Conservation (phyloP, 2,797 vertebrate species). For the Allobates femoralis region DNA sequence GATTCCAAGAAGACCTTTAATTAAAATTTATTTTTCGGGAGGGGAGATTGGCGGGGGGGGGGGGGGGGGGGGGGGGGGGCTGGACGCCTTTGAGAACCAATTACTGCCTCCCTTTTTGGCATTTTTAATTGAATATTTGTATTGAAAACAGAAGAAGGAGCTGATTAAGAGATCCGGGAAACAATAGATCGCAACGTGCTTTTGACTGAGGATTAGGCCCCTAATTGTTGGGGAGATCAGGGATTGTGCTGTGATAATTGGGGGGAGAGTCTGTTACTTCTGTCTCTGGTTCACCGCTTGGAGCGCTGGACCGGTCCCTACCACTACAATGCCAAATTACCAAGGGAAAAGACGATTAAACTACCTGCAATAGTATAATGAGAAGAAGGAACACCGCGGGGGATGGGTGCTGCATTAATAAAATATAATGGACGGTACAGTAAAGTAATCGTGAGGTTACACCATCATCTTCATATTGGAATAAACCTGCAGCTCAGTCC, state of each 20-base stretch:
- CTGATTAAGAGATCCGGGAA: conserved; percentile 66
- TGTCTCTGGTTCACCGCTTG: conserved; percentile 41
- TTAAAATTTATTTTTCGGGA: conserved; percentile 56
- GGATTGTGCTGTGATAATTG: conserved; percentile 64
- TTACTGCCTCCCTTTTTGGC: conserved; percentile 68
- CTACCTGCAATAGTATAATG: background rate
- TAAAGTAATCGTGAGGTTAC: background rate
- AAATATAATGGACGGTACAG: background rate
- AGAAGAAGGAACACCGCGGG: background rate
- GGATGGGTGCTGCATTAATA: background rate
- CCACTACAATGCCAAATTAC: background rate
- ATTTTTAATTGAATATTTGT: conserved; percentile 78
- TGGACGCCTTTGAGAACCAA: conserved; percentile 67
- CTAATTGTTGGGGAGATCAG: conserved; percentile 71
- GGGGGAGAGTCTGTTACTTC: conserved; percentile 65
- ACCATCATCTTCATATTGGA: too few species aligned
- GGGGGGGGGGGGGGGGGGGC: conserved; percentile 45
- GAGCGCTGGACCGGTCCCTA: conserved; percentile 22
- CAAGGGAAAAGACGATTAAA: conserved; percentile 14
- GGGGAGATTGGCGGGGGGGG: conserved; percentile 37
- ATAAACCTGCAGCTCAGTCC: too few species aligned
- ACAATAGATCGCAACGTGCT: conserved; percentile 71
- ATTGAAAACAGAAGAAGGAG: conserved; percentile 70
- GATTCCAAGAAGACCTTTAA: conserved; percentile 64
- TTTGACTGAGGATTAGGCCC: conserved; percentile 72